phyloP scores from a whole-genome alignment of 2,888 invertebrate genomes.

The Acrobasis repandana region DNA sequence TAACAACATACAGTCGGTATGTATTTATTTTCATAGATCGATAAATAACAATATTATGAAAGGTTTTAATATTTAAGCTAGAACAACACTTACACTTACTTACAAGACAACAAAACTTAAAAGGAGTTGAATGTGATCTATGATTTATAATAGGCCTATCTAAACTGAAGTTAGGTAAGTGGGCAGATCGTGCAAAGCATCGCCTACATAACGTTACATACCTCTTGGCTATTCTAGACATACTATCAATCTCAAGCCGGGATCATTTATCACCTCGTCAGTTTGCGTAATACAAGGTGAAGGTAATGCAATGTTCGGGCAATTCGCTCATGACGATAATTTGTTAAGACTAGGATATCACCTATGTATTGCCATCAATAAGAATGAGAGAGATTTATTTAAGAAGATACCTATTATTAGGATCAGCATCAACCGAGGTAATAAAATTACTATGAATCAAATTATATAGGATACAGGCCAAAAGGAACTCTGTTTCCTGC shows the following conservation, averaged over 20 bases:
- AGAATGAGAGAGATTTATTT: no score
- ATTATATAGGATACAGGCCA: no score
- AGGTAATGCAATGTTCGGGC: neutral
- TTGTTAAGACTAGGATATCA: neutral
- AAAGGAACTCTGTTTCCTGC: no score
- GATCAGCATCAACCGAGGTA: no score
- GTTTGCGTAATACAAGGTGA: slow-evolving; percentile 4
- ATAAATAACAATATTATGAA: no score
- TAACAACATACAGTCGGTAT: no score
- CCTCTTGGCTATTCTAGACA: neutral
- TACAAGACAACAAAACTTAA: no score
- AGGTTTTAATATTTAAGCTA: no score
- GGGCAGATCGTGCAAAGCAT: slow-evolving; percentile 6
- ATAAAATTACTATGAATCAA: no score
- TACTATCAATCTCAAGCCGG: neutral
- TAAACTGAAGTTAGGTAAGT: slow-evolving; percentile 1
- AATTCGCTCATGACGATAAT: neutral
- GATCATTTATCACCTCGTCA: neutral
- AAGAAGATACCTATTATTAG: no score
- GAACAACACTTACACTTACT: no score
- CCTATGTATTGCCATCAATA: neutral
- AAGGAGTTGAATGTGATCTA: neutral
- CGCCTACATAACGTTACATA: slow-evolving; percentile 6
- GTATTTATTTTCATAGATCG: no score
- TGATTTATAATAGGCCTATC: neutral